phyloP scores from a whole-genome alignment of 2,797 vertebrate species.

The Helarctos malayanus region DNA sequence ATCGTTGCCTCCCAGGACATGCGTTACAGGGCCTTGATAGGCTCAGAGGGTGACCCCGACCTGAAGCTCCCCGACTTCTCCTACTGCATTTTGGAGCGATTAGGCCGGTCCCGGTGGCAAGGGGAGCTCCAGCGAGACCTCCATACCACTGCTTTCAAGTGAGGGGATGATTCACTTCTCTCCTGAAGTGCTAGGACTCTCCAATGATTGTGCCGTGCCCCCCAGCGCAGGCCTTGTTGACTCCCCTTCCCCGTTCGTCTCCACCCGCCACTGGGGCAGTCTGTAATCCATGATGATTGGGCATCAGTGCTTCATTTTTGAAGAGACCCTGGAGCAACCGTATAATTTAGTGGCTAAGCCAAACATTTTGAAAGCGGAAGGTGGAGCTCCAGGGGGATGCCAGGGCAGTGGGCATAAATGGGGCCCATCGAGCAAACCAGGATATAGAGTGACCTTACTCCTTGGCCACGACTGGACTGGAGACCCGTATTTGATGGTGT shows the following conservation, averaged over 20 bases:
- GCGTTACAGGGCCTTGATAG: conserved; percentile 93
- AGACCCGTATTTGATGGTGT: not conserved
- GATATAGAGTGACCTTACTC: not conserved
- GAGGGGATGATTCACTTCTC: conserved; percentile 42
- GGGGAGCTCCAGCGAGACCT: conserved; percentile 97
- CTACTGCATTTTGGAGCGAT: conserved; percentile 96
- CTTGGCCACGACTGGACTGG: not conserved
- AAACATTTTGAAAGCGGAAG: not conserved
- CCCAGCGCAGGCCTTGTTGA: not conserved
- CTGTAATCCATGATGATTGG: not conserved
- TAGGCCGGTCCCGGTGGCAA: conserved; percentile 97
- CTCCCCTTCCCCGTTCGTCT: not conserved
- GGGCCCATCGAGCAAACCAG: too few species aligned
- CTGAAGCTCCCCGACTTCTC: conserved; percentile 94
- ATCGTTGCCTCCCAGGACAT: conserved; percentile 94
- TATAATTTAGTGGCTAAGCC: not conserved
- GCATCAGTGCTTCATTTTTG: not conserved
- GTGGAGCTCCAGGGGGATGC: not conserved
- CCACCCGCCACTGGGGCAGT: not conserved
- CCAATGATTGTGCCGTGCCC: not conserved
- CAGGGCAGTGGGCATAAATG: not conserved
- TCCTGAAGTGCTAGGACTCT: not conserved
- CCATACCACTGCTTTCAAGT: conserved; percentile 94
- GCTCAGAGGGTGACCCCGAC: conserved; percentile 94
- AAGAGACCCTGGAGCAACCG: not conserved